Evolutionary conservation across 1,140 invertebrate genomes (phyloP), one percentile per base, ranked within the genome.

Genomic region (Acromyrmex charruanus): DNA sequence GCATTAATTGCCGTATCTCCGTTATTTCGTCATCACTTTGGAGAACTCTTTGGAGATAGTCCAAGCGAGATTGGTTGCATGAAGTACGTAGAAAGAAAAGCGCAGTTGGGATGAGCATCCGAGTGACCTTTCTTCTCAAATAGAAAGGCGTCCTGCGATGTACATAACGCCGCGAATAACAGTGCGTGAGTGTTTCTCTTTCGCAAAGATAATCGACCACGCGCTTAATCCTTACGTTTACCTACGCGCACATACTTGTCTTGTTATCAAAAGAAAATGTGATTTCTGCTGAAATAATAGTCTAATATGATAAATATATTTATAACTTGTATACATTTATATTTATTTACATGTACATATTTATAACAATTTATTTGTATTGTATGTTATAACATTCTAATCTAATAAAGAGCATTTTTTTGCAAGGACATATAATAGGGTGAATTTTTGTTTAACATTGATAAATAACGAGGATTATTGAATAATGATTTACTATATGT

Each of bases 121-220:
- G 51, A 85, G 80, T 89, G 61, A 87, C 86, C 86, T 87, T 87
- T 87, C 80, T 87, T 87, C 81, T 85, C 86, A 84, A 89, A 89
- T 89, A 85, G 75, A 87, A 89, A 89, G 86, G 86, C 59, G 39
- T 86, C 71, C 69, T 55, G 69, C 80, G 21, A 44, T 18, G 55
- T 53, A 28, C 53, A 61, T 18, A 65, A 53, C 18, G 25, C 21
- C 31, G 59, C 74, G 74, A 79, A 61, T 82, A 82, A 74, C 80
- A 77, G 53, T 75, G 61, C 71, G 74, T 59, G 72, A 84, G 35
- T 68, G 74, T 85, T 77, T 77, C 72, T 85, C 31, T n/a, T 79
- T 58, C 61, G 82, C 44, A 51, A 85, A 58, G 61, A 28, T 49
- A 59, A 68, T 58, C 25, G 44, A 66, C 66, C 39, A 18, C 61